These are phyloP conservation scores for Tinea semifulvella DNA, from an alignment of 2,888 invertebrate genomes.

Conservation along the genomic window DNA sequence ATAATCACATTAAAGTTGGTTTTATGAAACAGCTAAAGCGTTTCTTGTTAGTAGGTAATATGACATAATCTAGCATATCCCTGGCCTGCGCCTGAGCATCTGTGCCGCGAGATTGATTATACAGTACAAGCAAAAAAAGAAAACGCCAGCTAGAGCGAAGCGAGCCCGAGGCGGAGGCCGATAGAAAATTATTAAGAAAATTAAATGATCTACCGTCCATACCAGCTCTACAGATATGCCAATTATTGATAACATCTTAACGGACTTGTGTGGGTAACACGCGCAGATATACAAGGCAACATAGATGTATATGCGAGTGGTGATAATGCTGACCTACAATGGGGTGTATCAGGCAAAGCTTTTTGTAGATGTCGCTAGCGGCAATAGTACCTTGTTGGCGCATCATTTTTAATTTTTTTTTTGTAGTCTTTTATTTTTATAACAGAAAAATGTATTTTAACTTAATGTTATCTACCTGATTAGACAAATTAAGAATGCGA, in stretches of 20 bases:
- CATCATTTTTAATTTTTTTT: conserved; percentile 1
- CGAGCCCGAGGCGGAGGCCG: conserved; percentile 43
- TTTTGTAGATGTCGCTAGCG: too few relatives aligned
- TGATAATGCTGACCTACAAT: background rate
- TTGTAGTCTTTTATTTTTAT: too few relatives aligned
- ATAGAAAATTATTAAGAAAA: conserved; percentile 67
- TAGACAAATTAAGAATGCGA: too few relatives aligned
- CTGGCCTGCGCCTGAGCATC: conserved; percentile 32
- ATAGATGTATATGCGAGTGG: too few relatives aligned
- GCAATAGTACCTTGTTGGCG: too few relatives aligned
- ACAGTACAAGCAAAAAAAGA: conserved; percentile 49
- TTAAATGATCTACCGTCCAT: conserved; percentile 59
- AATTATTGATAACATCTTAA: conserved; percentile 60
- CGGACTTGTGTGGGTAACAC: conserved; percentile 21
- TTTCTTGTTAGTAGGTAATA: too few relatives aligned
- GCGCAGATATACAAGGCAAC: conserved; percentile 11
- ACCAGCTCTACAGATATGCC: conserved; percentile 56
- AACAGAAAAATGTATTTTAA: too few relatives aligned
- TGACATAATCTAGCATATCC: conserved; percentile 18
- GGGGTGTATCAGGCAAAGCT: too few relatives aligned
- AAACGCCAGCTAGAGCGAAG: conserved; percentile 37
- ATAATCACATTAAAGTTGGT: too few relatives aligned
- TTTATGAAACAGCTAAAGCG: too few relatives aligned
- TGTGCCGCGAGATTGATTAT: conserved; percentile 54
- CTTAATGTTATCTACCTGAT: too few relatives aligned